Evolutionary conservation across 2,113 vertebrate species (phyloP).

Genomic region (Lonchura striata): DNA sequence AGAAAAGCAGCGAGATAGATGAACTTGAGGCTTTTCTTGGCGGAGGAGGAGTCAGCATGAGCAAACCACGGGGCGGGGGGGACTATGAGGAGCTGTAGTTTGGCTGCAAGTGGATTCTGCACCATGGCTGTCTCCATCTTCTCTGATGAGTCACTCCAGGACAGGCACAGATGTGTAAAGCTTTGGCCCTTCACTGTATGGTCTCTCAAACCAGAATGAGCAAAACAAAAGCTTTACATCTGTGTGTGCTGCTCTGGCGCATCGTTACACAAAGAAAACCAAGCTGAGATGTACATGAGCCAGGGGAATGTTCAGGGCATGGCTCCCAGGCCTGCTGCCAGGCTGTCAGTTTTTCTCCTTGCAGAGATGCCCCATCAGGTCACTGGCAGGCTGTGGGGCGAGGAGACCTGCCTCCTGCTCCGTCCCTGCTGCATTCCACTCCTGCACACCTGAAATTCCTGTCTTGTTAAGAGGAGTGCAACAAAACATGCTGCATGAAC

Average conservation of each 20-base stretch:
- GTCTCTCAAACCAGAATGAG: background rate
- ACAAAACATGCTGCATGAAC: constrained; percentile 23
- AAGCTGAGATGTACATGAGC: background rate
- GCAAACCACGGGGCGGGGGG: constrained; percentile 78
- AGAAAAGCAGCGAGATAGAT: constrained; percentile 77
- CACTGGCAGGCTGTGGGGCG: background rate
- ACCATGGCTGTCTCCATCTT: constrained; percentile 4
- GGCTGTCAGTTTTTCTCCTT: background rate
- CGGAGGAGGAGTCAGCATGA: constrained; percentile 61
- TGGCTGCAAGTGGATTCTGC: background rate
- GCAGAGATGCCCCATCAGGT: background rate
- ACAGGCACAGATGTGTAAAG: constrained; percentile 1
- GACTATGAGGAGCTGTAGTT: constrained; percentile 95
- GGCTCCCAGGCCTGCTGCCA: background rate
- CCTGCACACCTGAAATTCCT: constrained; percentile 21
- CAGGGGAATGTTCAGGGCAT: background rate
- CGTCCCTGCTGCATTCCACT: background rate
- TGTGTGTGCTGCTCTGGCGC: constrained; percentile 15
- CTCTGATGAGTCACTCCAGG: background rate
- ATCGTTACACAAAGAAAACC: background rate
- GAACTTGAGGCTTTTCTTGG: constrained; percentile 94
- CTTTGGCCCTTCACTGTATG: background rate
- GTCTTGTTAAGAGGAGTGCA: constrained; percentile 28
- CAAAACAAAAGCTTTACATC: constrained; percentile 49
- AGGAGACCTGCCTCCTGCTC: background rate